Evolutionary conservation across 2,113 vertebrate species (phyloP).

Genomic region (Solea senegalensis): DNA sequence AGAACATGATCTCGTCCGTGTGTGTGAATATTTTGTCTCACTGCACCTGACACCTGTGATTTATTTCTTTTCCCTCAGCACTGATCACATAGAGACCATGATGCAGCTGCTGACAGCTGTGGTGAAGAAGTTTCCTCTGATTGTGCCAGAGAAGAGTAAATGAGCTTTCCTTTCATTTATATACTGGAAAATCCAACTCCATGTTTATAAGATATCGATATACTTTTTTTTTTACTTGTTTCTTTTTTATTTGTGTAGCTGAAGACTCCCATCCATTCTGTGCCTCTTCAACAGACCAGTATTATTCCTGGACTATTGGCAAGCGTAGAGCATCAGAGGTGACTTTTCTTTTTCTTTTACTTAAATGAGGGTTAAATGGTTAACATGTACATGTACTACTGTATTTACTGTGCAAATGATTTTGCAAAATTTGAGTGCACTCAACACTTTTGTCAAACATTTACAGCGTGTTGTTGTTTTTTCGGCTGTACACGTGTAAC

Average conservation of each 20-base stretch:
- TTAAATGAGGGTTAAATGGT: background rate
- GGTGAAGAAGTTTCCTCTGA: slow-evolving; percentile 95
- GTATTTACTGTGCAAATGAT: background rate
- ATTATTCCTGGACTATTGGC: slow-evolving; percentile 97
- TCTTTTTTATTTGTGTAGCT: slow-evolving; percentile 67
- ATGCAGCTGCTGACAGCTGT: slow-evolving; percentile 94
- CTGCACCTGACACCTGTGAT: slow-evolving; percentile 8
- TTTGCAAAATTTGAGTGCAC: background rate
- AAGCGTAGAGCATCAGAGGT: slow-evolving; percentile 97
- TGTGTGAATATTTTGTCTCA: background rate
- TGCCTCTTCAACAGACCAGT: slow-evolving; percentile 91
- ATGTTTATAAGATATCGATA: background rate
- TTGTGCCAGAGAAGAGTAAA: slow-evolving; percentile 93
- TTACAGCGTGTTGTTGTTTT: too few relatives aligned
- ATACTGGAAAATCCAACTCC: background rate
- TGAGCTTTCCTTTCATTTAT: background rate
- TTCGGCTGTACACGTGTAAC: background rate
- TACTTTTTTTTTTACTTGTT: background rate
- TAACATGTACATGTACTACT: background rate
- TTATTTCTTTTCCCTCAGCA: slow-evolving; percentile 74
- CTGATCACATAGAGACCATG: slow-evolving; percentile 92
- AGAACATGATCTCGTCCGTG: background rate
- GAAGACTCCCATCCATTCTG: slow-evolving; percentile 93
- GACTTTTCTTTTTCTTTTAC: slow-evolving; percentile 33
- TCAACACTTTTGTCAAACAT: background rate